Base-by-base conservation (phyloP, 2,113 vertebrate species). In the Canis aureus region DNA sequence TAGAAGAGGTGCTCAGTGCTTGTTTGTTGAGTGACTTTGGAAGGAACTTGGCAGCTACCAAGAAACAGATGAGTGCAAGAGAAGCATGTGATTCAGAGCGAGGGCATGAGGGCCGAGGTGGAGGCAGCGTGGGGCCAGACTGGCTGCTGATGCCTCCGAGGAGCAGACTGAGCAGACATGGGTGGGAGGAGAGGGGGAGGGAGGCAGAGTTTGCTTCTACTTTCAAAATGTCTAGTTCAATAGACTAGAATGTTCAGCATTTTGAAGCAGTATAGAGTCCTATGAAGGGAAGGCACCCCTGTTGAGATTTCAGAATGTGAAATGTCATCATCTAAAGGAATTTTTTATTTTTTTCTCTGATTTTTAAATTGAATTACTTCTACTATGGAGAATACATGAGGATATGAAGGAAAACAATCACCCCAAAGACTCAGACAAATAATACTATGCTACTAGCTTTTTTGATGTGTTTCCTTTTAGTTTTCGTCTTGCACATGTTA, bases 361-460 rank as follows among this genome's bases (percentile, higher is more conserved):
- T 82, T 96, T 95, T 93, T 66, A 73, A 43, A 79, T 89, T 17
- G 81, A 29, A 89, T 66, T n/a, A 57, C 80, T 76, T 90, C 90
- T 74, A 67, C 62, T 38, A 51, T 90, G 53, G 62, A 60, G 32
- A 81, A 64, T 25, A 15, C 32, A 38, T 1, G 12, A 62, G 53
- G 55, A 35, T n/a, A 80, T 53, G 53, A 80, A 57, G 62, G 84
- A 79, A 87, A 73, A 22, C 3, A 59, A 43, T 62, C 27, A 71
- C 80, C 4, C 16, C 55, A 57, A n/a, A 69, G 19, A 57, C 64
- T 83, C 62, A 66, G 69, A 91, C 57, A 35, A 79, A 32, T 64
- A 27, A n/a, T 64, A 16, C 38, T 35, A 13, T 82, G 19, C 20
- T n/a, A 27, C 32, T 64, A 55, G 67, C 5, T 23, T 82, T 89